These are phyloP conservation scores for Theristus sp. DNA, from an alignment of 2,888 invertebrate genomes.

Conservation along the genomic window DNA sequence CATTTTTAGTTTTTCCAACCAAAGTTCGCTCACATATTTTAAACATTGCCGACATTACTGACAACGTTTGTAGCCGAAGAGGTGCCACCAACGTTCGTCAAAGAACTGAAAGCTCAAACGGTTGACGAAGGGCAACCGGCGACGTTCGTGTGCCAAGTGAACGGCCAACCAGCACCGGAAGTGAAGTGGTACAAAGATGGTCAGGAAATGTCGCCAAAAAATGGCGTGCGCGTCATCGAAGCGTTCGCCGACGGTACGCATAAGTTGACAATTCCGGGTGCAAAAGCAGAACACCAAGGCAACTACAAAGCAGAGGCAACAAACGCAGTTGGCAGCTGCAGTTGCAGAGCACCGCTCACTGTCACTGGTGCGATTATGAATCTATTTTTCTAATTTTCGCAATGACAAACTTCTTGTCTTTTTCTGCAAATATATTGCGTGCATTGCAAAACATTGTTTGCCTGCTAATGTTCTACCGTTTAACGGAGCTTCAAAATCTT, in stretches of 20 bases:
- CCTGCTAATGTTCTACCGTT: too few relatives aligned
- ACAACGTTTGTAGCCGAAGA: too few relatives aligned
- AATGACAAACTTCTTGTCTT: too few relatives aligned
- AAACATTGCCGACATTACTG: too few relatives aligned
- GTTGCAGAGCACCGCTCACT: conserved; percentile 17
- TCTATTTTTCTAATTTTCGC: too few relatives aligned
- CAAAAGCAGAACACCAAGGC: conserved; percentile 30
- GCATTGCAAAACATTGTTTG: too few relatives aligned
- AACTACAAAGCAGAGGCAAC: conserved; percentile 72
- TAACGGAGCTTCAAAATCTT: too few relatives aligned
- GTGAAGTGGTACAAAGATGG: conserved; percentile 66
- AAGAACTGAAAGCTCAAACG: conserved; percentile 49
- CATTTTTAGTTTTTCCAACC: too few relatives aligned
- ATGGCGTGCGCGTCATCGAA: conserved; percentile 11
- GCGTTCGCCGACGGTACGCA: conserved; percentile 23
- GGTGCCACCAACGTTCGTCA: conserved; percentile 39
- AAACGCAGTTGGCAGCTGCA: conserved; percentile 46
- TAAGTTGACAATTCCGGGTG: conserved; percentile 28
- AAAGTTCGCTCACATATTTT: too few relatives aligned
- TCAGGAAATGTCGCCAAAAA: conserved; percentile 24
- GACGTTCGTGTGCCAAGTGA: conserved; percentile 42
- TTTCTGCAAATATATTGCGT: too few relatives aligned
- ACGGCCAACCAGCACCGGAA: conserved; percentile 52
- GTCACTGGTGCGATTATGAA: conserved; percentile 9
- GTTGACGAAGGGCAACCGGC: conserved; percentile 78